Evolutionary conservation across 2,113 vertebrate genomes (phyloP).

Genomic region (Lipophrys pholis): DNA sequence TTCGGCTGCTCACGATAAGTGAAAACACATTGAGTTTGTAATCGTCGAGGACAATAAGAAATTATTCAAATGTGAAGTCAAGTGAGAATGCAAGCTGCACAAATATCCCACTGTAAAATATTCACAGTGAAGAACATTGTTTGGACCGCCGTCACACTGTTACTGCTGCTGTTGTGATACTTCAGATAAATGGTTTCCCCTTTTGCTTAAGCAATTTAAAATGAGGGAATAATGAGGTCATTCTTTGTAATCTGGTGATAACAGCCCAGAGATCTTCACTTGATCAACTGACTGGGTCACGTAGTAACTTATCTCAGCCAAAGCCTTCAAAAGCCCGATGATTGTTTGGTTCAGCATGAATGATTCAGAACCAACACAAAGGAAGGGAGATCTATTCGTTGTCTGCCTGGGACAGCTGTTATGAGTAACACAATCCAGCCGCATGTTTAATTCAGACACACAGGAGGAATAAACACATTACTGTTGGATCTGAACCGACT

Average conservation of each 20-base stretch:
- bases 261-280: conserved; percentile 2
- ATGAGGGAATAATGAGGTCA: conserved; percentile 41
- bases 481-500: not conserved
- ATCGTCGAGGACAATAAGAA: not conserved
- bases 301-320: conserved; percentile 22
- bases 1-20: not conserved
- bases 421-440: conserved; percentile 5
- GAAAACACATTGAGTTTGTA: not conserved
- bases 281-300: conserved; percentile 9
- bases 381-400: conserved; percentile 21
- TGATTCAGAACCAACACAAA: conserved; percentile 59
- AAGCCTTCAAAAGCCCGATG: conserved; percentile 37
- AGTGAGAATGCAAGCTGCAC: conserved; percentile 31
- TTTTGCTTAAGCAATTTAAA: conserved; percentile 30
- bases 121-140: too few relatives aligned
- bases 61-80: conserved; percentile 26
- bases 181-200: not conserved
- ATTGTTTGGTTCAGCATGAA: conserved; percentile 55
- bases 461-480: conserved; percentile 3
- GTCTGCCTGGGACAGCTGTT: conserved; percentile 24
- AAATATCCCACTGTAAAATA: not conserved
- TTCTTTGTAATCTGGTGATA: conserved; percentile 8
- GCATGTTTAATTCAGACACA: conserved; percentile 14
- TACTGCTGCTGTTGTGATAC: not conserved
- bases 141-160: not conserved